Evolutionary conservation across 2,888 invertebrate species (phyloP).

Genomic region (Melanophora roralis): DNA sequence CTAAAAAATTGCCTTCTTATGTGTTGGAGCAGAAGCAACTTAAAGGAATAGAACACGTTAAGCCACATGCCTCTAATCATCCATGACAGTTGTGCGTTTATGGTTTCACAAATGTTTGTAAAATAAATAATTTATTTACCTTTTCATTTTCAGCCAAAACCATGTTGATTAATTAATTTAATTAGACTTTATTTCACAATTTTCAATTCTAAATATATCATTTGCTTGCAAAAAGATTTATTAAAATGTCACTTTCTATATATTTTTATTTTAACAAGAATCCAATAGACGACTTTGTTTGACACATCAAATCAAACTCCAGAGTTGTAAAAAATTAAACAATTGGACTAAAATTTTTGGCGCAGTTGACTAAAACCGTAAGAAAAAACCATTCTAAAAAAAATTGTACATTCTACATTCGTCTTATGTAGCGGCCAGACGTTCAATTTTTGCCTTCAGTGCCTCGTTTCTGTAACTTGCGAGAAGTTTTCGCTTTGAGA

Average conservation of each 20-base stretch:
- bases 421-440: too few species aligned
- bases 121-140: constrained; percentile 45
- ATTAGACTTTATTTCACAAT: background rate
- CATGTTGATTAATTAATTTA: constrained; percentile 49
- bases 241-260: background rate
- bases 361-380: too few species aligned
- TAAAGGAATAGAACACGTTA: background rate
- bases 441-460: too few species aligned
- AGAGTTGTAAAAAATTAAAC: constrained; percentile 20
- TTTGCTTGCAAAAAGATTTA: too few species aligned
- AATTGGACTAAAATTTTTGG: too few species aligned
- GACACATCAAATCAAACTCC: constrained; percentile 55
- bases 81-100: too few species aligned
- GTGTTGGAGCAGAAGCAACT: background rate
- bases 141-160: constrained; percentile 64
- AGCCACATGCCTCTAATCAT: too few species aligned
- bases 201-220: constrained; percentile 9
- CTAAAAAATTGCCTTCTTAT: too few species aligned
- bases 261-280: constrained; percentile 39
- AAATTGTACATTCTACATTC: too few species aligned
- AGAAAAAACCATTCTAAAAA: too few species aligned
- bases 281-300: constrained; percentile 44
- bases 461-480: too few species aligned
- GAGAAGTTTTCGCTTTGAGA: too few species aligned
- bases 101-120: background rate